phyloP scores from a whole-genome alignment of 37 sponge, comb jelly and placozoan species.

The Halisarca cf. caerulea region DNA sequence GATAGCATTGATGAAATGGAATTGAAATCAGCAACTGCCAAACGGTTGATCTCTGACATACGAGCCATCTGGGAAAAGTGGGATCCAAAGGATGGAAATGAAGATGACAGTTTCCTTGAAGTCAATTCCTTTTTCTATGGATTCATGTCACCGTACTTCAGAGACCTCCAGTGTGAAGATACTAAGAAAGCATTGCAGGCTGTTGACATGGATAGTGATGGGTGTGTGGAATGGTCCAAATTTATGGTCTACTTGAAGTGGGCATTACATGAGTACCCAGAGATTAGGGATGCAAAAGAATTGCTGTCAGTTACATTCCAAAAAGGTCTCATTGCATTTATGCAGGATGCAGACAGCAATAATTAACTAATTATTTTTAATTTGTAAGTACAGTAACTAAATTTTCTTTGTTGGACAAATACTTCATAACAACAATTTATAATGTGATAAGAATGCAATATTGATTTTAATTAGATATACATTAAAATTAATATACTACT shows the following conservation, averaged over 20 bases:
- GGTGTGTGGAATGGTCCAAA: constrained; percentile 76
- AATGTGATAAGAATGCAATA: too few relatives aligned
- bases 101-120: constrained; percentile 52
- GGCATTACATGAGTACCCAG: constrained; percentile 79
- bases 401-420: too few relatives aligned
- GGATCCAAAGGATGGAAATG: constrained; percentile 30
- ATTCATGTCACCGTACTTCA: constrained; percentile 88
- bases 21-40: constrained; percentile 5
- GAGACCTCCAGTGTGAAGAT: constrained; percentile 67
- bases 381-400: too few relatives aligned
- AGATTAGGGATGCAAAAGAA: constrained; percentile 34
- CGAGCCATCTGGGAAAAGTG: constrained; percentile 69
- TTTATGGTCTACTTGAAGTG: constrained; percentile 79
- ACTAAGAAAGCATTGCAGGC: constrained; percentile 60
- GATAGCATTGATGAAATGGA: constrained; percentile 43
- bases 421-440: too few relatives aligned
- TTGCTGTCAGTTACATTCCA: constrained; percentile 58
- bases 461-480: too few relatives aligned
- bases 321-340: constrained; percentile 77
- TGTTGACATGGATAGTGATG: constrained; percentile 81
- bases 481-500: too few relatives aligned
- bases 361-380: too few relatives aligned
- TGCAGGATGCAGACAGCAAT: too few relatives aligned
- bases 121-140: constrained; percentile 81
- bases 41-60: constrained; percentile 57